Conservation (phyloP, 2,113 vertebrate species). For the Oceanites oceanicus region DNA sequence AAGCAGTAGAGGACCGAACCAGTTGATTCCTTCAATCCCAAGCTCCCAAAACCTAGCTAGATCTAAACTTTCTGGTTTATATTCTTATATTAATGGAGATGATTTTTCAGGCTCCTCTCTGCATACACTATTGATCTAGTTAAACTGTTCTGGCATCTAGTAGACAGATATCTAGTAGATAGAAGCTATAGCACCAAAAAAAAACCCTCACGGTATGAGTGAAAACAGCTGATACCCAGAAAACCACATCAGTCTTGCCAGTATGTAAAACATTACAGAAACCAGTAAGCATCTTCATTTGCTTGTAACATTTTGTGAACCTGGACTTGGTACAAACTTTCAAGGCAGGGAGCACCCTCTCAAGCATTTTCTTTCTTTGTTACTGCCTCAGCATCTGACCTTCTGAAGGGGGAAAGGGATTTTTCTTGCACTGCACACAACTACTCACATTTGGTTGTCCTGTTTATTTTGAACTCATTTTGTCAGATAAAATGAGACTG, state of each 20-base stretch:
- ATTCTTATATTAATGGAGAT: neutral
- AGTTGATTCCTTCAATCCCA: neutral
- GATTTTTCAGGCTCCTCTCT: neutral
- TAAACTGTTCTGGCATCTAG: neutral
- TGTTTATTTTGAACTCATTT: neutral
- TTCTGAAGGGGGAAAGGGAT: neutral
- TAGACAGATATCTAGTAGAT: neutral
- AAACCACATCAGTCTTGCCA: rapidly evolving
- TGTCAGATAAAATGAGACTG: neutral
- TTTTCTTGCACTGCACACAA: neutral
- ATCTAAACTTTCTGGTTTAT: neutral
- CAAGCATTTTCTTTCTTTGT: neutral
- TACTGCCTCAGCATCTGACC: neutral
- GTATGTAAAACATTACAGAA: neutral
- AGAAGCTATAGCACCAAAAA: neutral
- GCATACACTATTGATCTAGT: neutral
- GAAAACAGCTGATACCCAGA: neutral
- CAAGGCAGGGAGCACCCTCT: neutral
- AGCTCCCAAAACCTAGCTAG: neutral
- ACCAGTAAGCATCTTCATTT: neutral
- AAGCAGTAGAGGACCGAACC: neutral
- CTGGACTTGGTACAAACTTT: neutral
- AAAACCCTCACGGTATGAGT: rapidly evolving
- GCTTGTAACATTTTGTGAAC: neutral
- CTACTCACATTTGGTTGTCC: neutral